Evolutionary conservation across 37 sponge, comb jelly and placozoan genomes (phyloP).

Genomic region (Aphrocallistes beatrix): DNA sequence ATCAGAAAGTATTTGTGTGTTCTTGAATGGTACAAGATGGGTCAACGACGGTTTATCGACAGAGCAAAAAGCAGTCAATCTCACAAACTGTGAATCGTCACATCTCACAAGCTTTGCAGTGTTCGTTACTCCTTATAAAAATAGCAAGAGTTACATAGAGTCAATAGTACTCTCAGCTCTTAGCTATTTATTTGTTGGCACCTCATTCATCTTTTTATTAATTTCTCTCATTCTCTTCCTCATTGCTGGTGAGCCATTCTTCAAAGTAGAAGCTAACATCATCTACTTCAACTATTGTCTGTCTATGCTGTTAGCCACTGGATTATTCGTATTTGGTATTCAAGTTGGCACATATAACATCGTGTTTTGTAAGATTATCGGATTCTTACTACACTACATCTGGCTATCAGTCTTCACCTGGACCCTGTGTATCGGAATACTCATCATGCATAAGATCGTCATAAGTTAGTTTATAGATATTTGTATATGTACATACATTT

Average conservation of each 20-base stretch:
- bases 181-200: neutral
- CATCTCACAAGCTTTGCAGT: slow-evolving; percentile 6
- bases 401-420: neutral
- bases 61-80: neutral
- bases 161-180: neutral
- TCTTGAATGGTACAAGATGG: neutral
- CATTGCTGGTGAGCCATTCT: neutral
- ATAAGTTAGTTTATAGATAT: neutral
- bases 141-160: neutral
- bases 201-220: neutral
- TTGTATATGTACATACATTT: too few relatives aligned
- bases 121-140: neutral
- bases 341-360: neutral
- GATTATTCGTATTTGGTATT: neutral
- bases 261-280: slow-evolving; percentile 12
- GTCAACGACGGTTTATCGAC: neutral
- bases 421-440: neutral
- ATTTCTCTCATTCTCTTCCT: neutral
- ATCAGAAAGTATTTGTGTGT: neutral
- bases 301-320: neutral
- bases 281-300: neutral
- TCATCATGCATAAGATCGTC: neutral
- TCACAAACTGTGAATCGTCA: neutral
- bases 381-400: neutral
- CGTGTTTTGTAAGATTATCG: neutral